Evolutionary conservation across 2,113 vertebrate genomes (phyloP).

Genomic region (Cheilinus undulatus): DNA sequence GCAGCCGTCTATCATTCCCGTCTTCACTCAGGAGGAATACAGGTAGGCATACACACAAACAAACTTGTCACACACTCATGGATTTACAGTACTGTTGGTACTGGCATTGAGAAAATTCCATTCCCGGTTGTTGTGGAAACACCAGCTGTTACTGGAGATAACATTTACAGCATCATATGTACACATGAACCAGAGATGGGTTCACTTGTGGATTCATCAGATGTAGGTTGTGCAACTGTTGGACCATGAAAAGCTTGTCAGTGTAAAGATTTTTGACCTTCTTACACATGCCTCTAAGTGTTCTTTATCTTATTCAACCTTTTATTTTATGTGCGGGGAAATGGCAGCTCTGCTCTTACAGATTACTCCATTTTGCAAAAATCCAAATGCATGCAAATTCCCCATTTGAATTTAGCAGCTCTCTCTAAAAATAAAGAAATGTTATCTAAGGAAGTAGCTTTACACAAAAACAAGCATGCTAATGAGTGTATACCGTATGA

Average conservation of each 20-base stretch:
- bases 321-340: neutral
- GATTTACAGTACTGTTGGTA: neutral
- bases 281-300: too few species aligned
- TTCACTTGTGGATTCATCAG: neutral
- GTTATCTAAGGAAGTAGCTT: too few species aligned
- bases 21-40: constrained; percentile 96
- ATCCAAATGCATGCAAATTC: neutral
- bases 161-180: neutral
- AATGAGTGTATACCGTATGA: too few species aligned
- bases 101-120: neutral
- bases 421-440: too few species aligned
- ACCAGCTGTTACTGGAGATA: neutral
- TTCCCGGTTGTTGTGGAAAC: neutral
- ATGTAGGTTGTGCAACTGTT: neutral
- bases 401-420: too few species aligned
- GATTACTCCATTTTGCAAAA: too few species aligned
- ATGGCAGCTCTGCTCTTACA: too few species aligned
- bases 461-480: too few species aligned
- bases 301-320: too few species aligned
- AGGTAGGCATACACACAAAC: constrained; percentile 83
- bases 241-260: too few species aligned
- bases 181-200: neutral
- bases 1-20: constrained; percentile 95
- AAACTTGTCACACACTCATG: neutral
- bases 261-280: too few species aligned